Evolutionary conservation across 2,888 invertebrate genomes (phyloP).

Genomic region (Epistrophella euchroma): DNA sequence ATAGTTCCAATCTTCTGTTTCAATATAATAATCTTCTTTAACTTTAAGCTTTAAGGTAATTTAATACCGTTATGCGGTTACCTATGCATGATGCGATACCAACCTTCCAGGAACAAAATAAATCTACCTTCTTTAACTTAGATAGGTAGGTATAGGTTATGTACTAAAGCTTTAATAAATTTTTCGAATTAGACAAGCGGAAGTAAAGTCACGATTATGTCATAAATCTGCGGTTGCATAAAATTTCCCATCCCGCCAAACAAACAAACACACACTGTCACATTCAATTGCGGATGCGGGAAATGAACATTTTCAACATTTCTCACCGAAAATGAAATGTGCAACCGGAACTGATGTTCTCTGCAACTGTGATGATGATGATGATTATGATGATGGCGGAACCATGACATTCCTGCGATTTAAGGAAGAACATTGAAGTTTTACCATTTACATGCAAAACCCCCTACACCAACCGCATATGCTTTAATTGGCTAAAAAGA

Average conservation of each 20-base stretch:
- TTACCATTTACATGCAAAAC: slow-evolving; percentile 30
- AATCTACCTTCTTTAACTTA: slow-evolving; percentile 28
- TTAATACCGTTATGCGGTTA: not conserved
- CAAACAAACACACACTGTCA: not conserved
- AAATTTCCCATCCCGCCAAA: slow-evolving; percentile 10
- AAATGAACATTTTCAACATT: slow-evolving; percentile 35
- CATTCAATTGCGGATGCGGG: not conserved
- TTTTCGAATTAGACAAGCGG: slow-evolving; percentile 64
- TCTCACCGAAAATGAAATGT: slow-evolving; percentile 54
- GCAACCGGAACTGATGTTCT: slow-evolving; percentile 62
- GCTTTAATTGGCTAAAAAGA: slow-evolving; percentile 65
- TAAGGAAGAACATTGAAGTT: not conserved
- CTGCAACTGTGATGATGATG: slow-evolving; percentile 39
- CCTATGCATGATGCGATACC: not conserved
- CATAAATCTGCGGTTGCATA: slow-evolving; percentile 28
- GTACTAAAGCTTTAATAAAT: slow-evolving; percentile 59
- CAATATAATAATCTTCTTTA: too few relatives aligned
- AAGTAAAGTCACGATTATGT: slow-evolving; percentile 64
- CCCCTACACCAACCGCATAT: slow-evolving; percentile 5
- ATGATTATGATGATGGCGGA: slow-evolving; percentile 34
- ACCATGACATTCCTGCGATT: slow-evolving; percentile 31
- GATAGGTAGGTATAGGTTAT: too few relatives aligned
- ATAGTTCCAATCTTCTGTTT: not conserved
- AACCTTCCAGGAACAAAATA: not conserved
- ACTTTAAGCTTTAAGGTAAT: not conserved